Evolutionary conservation across 1,140 invertebrate species (phyloP).

Genomic region (Drosophila asahinai): DNA sequence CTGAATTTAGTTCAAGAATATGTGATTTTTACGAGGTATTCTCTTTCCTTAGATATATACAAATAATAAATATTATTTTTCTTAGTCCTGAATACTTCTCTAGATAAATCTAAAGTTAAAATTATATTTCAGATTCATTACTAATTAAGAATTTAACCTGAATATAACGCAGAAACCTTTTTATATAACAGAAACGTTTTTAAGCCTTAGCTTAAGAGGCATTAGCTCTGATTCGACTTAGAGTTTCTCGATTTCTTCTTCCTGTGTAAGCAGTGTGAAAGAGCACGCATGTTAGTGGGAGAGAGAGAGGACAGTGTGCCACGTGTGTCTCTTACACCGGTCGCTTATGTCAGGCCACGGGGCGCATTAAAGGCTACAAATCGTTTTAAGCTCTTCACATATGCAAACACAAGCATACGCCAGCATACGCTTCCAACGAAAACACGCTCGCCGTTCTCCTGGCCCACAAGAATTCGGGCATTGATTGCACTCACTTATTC

Average conservation of each 20-base stretch:
- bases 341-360: slow-evolving; percentile 75
- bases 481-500: slow-evolving; percentile 78
- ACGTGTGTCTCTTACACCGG: slow-evolving; percentile 51
- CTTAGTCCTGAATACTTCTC: too few species aligned
- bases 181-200: too few species aligned
- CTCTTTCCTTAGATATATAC: too few species aligned
- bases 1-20: too few species aligned
- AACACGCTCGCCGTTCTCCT: slow-evolving; percentile 17
- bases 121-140: too few species aligned
- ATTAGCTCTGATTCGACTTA: neutral
- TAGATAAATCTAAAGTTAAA: too few species aligned
- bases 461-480: slow-evolving; percentile 39
- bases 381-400: slow-evolving; percentile 70
- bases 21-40: too few species aligned
- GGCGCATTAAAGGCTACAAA: slow-evolving; percentile 74
- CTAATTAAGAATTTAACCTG: too few species aligned
- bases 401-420: slow-evolving; percentile 59
- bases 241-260: neutral
- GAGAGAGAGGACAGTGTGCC: slow-evolving; percentile 4
- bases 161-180: too few species aligned
- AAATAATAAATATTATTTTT: too few species aligned
- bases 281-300: neutral
- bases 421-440: slow-evolving; percentile 4
- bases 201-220: neutral
- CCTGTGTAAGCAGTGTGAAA: neutral